Conservation (phyloP, 2,888 invertebrate species). For the Drosophila vallismaia region DNA sequence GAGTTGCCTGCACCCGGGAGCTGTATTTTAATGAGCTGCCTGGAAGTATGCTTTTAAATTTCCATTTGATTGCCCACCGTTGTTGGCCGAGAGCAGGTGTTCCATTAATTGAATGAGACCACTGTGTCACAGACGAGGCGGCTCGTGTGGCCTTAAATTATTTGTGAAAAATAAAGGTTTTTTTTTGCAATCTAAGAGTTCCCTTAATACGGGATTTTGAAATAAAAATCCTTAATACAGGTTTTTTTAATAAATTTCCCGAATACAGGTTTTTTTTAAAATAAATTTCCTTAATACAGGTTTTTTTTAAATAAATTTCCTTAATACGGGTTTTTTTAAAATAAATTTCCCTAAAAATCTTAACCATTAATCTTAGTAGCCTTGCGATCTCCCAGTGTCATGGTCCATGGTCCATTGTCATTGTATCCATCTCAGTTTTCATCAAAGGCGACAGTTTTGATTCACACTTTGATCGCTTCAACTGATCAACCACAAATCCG, state of each 20-base stretch:
- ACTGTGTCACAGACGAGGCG: slow-evolving; percentile 15
- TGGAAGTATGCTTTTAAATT: slow-evolving; percentile 51
- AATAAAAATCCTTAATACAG: no score
- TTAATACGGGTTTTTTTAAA: no score
- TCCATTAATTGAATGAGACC: background rate
- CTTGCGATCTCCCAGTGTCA: slow-evolving; percentile 8
- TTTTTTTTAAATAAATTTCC: no score
- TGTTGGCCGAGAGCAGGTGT: background rate
- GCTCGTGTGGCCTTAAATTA: background rate
- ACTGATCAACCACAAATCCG: slow-evolving; percentile 17
- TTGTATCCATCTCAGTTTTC: slow-evolving; percentile 22
- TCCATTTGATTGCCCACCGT: background rate
- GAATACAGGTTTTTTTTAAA: no score
- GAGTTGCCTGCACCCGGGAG: background rate
- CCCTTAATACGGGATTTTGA: no score
- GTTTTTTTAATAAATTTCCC: no score
- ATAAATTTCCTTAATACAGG: no score
- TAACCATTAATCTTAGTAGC: no score
- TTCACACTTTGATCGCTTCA: slow-evolving; percentile 34
- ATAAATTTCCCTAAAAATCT: no score
- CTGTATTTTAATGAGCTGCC: slow-evolving; percentile 34
- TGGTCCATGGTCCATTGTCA: slow-evolving; percentile 21
- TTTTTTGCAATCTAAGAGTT: no score
- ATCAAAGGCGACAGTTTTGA: slow-evolving; percentile 35
- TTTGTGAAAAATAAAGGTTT: no score